Percentiles rank a stretch among this genome's conserved stretches.
Conservation (phyloP, 1,140 invertebrate species). For the Leptinotarsa texana region DNA sequence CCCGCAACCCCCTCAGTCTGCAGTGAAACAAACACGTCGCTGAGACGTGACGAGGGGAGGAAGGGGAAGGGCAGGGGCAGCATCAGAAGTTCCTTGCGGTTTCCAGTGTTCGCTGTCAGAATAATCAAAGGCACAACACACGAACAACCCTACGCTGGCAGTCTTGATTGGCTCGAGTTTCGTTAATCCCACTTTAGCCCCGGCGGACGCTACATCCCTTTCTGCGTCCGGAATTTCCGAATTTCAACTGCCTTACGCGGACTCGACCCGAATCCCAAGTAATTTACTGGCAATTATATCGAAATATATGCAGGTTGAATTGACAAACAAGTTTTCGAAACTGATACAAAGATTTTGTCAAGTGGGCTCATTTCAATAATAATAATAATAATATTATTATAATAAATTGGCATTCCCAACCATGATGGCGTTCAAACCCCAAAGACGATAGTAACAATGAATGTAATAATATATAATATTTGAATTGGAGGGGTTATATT, state of each 20-base stretch:
- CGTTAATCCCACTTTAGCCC: slow-evolving; percentile 55
- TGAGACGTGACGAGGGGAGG: neutral
- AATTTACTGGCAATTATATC: slow-evolving; percentile 51
- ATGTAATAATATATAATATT: no score
- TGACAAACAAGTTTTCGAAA: neutral
- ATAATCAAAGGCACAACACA: slow-evolving; percentile 31
- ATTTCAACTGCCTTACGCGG: slow-evolving; percentile 39
- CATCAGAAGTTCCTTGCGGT: slow-evolving; percentile 24
- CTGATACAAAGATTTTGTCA: no score
- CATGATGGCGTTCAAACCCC: no score
- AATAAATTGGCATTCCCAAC: no score
- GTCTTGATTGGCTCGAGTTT: slow-evolving; percentile 53
- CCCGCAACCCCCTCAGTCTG: neutral
- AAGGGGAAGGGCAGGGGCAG: neutral
- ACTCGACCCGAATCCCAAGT: slow-evolving; percentile 47
- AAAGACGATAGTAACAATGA: no score
- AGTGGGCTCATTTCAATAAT: no score
- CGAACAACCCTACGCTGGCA: slow-evolving; percentile 26
- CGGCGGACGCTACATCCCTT: slow-evolving; percentile 45
- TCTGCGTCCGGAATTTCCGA: neutral
- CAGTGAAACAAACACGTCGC: neutral
- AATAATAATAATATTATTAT: no score
- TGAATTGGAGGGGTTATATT: no score
- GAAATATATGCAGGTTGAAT: slow-evolving; percentile 27
- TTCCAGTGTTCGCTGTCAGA: slow-evolving; percentile 25